Evolutionary conservation across 2,888 invertebrate genomes (phyloP).

Genomic region (Tanypteryx hageni): DNA sequence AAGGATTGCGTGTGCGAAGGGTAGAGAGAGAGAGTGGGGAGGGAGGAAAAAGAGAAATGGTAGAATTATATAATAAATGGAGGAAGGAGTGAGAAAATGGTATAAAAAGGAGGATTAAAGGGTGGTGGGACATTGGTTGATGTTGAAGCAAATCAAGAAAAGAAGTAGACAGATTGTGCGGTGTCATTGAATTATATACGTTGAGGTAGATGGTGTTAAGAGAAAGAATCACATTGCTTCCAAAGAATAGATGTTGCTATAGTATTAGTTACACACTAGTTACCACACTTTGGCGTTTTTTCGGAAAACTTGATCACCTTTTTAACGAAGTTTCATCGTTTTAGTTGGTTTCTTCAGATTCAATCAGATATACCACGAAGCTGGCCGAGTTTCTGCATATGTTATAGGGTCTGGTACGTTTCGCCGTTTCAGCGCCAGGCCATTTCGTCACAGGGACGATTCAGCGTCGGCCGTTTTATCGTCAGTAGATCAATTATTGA

Average conservation of each 20-base stretch:
- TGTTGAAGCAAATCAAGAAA: not conserved
- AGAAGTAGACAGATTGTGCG: not conserved
- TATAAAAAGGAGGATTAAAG: not conserved
- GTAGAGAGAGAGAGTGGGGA: not conserved
- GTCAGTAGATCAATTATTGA: too few species aligned
- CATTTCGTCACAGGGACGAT: too few species aligned
- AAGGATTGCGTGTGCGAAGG: not conserved
- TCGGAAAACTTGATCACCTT: too few species aligned
- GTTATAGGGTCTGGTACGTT: too few species aligned
- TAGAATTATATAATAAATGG: not conserved
- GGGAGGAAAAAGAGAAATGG: not conserved
- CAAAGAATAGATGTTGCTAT: not conserved
- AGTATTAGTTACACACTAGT: too few species aligned
- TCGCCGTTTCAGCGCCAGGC: too few species aligned
- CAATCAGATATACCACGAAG: not conserved
- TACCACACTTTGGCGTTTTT: too few species aligned
- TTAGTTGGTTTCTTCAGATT: not conserved
- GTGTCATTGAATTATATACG: not conserved
- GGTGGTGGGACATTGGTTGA: not conserved
- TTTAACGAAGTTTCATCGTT: too few species aligned
- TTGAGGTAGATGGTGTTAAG: not conserved
- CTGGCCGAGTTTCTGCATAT: not conserved
- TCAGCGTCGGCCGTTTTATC: too few species aligned
- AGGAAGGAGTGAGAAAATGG: not conserved
- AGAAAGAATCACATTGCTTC: not conserved